Evolutionary conservation across 2,113 vertebrate species (phyloP), one percentile per base, ranked within the genome.

Genomic region (Oncorhynchus nerka): DNA sequence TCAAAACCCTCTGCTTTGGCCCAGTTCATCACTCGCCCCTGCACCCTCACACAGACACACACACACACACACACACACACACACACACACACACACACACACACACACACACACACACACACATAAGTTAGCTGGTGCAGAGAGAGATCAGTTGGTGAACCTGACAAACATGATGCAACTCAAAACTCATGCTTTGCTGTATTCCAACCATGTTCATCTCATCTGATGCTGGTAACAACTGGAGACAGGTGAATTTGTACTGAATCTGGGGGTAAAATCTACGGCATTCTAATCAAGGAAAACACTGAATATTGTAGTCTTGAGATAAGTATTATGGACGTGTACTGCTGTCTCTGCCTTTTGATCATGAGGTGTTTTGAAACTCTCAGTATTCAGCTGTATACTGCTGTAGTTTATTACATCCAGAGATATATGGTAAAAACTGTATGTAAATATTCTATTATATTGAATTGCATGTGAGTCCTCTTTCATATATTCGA

Each of bases 151-250:
- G 77, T 84, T 85, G 74, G 72, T 64, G 75, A 83, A 84, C 85
- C 81, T 82, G 79, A 87, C 86, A 87, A 90, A 86, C 79, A 83
- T 24, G 75, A 86, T 86, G 66, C 77, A 75, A 78, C 84, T 85
- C 80, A 88, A 84, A 89, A 22, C 7, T 4, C 6, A 22, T n/a
- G 59, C 20, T 48, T 48, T 32, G 19, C 13, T 22, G 16, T 48
- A 45, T 7, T 11, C 79, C 79, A 51, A 70, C 93, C 92, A 81
- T 97, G 91, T 99, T 96, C 85, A 89, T 99, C 76, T 97, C 97
- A 45, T 96, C 97, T 3, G 97, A 99, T 57, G 96, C 94, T 12
- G 97, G 97, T 51, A 99, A 99, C 76, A 97, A 92, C 16, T 99
- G 97, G 97, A 97, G 96, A 93, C 94, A 97, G 95, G 97, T 99